Evolutionary conservation across 2,888 invertebrate species (phyloP).

Genomic region (Epistrophe grossulariae): DNA sequence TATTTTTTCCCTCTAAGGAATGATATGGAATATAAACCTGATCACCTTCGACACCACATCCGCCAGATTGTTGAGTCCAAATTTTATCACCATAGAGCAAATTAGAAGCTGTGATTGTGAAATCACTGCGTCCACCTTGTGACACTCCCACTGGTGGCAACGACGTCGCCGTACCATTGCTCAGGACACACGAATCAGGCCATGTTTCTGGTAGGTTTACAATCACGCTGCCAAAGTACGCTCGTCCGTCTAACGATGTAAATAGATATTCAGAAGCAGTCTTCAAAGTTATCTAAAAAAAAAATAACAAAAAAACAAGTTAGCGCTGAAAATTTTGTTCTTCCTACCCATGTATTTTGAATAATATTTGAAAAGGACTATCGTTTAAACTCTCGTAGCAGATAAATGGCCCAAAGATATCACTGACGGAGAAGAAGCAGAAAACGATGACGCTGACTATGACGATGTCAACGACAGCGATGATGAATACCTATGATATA

Average conservation of each 20-base stretch:
- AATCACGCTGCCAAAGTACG: slow-evolving; percentile 85
- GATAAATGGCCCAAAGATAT: background rate
- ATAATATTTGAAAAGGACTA: slow-evolving; percentile 6
- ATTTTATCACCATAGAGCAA: slow-evolving; percentile 85
- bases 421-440: background rate
- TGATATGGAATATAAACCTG: slow-evolving; percentile 85
- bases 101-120: slow-evolving; percentile 85
- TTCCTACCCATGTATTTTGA: background rate
- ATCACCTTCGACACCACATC: slow-evolving; percentile 86
- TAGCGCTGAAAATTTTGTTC: background rate
- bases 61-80: slow-evolving; percentile 87
- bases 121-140: slow-evolving; percentile 85
- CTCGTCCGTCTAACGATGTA: slow-evolving; percentile 85
- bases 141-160: slow-evolving; percentile 81
- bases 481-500: background rate
- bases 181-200: slow-evolving; percentile 84
- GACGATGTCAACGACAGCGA: background rate
- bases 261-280: slow-evolving; percentile 86
- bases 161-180: background rate
- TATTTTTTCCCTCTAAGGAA: slow-evolving; percentile 78
- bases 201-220: slow-evolving; percentile 87
- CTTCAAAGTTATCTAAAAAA: slow-evolving; percentile 74
- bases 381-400: background rate
- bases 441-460: background rate
- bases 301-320: slow-evolving; percentile 1